Evolutionary conservation across 2,888 invertebrate genomes (phyloP), one percentile per base, ranked within the genome.

Genomic region (Chironomus tentans): DNA sequence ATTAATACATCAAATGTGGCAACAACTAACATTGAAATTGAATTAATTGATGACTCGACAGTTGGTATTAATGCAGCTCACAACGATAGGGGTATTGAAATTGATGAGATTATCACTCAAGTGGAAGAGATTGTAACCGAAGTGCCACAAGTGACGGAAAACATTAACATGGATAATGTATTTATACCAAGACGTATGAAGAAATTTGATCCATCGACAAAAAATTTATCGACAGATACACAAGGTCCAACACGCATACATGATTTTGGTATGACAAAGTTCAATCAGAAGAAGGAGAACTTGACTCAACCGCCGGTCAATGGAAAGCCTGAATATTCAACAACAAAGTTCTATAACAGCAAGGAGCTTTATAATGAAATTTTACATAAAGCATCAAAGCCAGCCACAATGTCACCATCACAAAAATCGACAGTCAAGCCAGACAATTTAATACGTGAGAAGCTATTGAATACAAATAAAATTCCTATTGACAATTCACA

Each of bases 291-390:
- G 10, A 56, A 69, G 38, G 10, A 38, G 6, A 47, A 47, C 12
- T 15, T 21, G 18, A 68, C 50, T 10, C 18, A 46, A 21, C 2
- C n/a, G 28, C 65, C 68, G 18, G 28, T 38, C 1, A 69, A 18
- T 28, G 68, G 50, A 22, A 82, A 83, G 79, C 82, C 83, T 0
- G 84, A 83, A 76, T 84, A 84, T 77, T 83, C 84, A 3, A 84
- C 84, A 15, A 84, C 84, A 12, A 84, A 84, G 79, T 84, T 84
- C 78, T 84, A 84, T 79, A 84, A 84, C 77, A 83, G 82, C 80
- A 83, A 83, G 77, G 84, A 84, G 78, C 77, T 84, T 76, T 82
- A 83, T 79, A 84, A 81, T 79, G 83, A 84, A 79, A 81, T 83
- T 70, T 28, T 50, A 10, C 46, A 69, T 22, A 73, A 73, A 46